Conservation (phyloP, 2,797 vertebrate species). For the Xenops minutus region DNA sequence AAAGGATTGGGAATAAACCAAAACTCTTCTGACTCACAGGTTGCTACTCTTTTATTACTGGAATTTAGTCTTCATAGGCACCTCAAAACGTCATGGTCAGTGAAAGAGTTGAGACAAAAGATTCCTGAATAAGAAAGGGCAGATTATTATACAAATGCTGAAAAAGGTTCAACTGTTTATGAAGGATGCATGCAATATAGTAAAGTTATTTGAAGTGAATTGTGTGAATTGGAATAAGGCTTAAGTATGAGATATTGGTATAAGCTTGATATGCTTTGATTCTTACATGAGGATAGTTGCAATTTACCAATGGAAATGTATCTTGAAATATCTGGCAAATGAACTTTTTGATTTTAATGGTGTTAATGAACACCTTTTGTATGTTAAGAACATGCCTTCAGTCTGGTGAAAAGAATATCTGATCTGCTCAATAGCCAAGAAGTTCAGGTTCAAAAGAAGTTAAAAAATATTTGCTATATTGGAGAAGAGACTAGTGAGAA, state of each 20-base stretch:
- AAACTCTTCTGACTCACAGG: background rate
- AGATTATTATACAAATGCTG: background rate
- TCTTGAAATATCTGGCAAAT: background rate
- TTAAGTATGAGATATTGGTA: background rate
- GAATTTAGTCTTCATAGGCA: background rate
- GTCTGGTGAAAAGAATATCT: background rate
- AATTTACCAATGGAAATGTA: background rate
- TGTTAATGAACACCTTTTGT: background rate
- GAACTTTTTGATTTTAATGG: background rate
- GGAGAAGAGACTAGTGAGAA: background rate
- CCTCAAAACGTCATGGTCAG: background rate
- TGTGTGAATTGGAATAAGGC: background rate
- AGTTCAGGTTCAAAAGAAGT: background rate
- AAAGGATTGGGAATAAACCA: background rate
- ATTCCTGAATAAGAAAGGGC: background rate
- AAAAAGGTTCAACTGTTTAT: background rate
- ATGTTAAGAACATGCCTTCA: background rate
- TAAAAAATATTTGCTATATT: accelerated
- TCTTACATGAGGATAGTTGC: background rate
- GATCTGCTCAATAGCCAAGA: background rate
- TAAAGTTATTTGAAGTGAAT: background rate
- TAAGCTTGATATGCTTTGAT: background rate
- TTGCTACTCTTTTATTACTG: background rate
- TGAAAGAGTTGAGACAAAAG: background rate
- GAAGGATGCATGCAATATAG: background rate